Percentiles rank a stretch among this genome's conserved stretches.
These are phyloP conservation scores for Formica exsecta DNA, from an alignment of 1,140 invertebrate genomes.

Conservation along the genomic window DNA sequence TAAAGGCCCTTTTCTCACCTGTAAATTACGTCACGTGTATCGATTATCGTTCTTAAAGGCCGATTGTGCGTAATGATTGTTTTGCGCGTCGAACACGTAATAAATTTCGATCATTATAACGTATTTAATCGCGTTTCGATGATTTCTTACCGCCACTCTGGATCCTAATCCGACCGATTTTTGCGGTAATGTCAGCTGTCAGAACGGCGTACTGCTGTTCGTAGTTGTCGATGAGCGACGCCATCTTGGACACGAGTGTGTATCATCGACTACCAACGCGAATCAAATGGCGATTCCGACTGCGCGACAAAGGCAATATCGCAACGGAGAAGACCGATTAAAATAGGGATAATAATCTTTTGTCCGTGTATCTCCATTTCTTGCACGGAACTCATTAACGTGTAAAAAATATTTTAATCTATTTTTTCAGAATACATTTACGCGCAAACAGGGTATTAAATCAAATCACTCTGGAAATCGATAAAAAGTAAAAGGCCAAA, in stretches of 20 bases:
- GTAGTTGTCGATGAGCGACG: conserved; percentile 92
- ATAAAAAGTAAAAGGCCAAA: not conserved
- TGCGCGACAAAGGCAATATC: not conserved
- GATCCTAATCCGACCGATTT: conserved; percentile 91
- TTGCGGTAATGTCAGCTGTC: conserved; percentile 93
- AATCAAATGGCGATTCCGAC: conserved; percentile 34
- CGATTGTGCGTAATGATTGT: too few relatives aligned
- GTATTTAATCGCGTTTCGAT: not conserved
- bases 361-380: not conserved
- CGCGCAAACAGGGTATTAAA: not conserved
- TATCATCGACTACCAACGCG: conserved; percentile 57
- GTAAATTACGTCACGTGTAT: conserved; percentile 81
- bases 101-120: not conserved
- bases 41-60: conserved; percentile 72
- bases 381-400: not conserved
- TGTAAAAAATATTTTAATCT: not conserved
- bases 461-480: not conserved
- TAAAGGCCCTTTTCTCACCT: conserved; percentile 89
- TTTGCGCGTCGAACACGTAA: not conserved
- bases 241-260: conserved; percentile 85
- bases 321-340: not conserved
- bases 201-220: conserved; percentile 94
- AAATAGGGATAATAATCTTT: not conserved
- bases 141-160: conserved; percentile 79
- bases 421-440: not conserved